Conservation (phyloP, 2,113 vertebrate species). For the Seriola dumerili region DNA sequence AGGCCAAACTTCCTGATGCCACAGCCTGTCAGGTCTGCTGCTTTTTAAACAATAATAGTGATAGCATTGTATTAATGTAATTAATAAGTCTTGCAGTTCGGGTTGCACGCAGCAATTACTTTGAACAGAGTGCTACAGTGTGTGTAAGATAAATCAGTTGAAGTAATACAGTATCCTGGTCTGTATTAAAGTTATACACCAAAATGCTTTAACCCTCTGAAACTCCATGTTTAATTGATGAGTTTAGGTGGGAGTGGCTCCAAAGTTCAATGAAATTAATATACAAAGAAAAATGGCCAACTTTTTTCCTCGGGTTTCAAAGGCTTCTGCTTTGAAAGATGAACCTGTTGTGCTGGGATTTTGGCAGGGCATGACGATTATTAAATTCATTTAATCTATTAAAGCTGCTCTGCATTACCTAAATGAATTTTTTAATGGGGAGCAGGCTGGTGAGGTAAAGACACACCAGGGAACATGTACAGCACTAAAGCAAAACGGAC, state of each 20-base stretch:
- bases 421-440: slow-evolving; percentile 76
- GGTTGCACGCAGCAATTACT: not conserved
- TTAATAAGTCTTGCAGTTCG: not conserved
- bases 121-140: slow-evolving; percentile 20
- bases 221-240: slow-evolving; percentile 68
- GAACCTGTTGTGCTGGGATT: slow-evolving; percentile 69
- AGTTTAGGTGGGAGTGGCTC: slow-evolving; percentile 52
- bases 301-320: slow-evolving; percentile 57
- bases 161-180: slow-evolving; percentile 31
- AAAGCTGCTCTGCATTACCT: slow-evolving; percentile 81
- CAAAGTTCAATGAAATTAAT: slow-evolving; percentile 65
- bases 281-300: slow-evolving; percentile 53
- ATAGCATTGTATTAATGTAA: not conserved
- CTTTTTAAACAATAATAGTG: not conserved
- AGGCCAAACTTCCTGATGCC: slow-evolving; percentile 28
- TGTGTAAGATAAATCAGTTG: slow-evolving; percentile 32
- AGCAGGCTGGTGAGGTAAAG: slow-evolving; percentile 62
- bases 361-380: slow-evolving; percentile 73
- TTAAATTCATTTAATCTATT: slow-evolving; percentile 83
- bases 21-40: slow-evolving; percentile 1
- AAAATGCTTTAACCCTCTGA: slow-evolving; percentile 29
- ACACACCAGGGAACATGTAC: slow-evolving; percentile 54
- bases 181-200: slow-evolving; percentile 14
- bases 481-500: slow-evolving; percentile 65
- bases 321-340: slow-evolving; percentile 75